Evolutionary conservation across 92 coral and sea anemone species (phyloP).

Genomic region (Porites divaricata): DNA sequence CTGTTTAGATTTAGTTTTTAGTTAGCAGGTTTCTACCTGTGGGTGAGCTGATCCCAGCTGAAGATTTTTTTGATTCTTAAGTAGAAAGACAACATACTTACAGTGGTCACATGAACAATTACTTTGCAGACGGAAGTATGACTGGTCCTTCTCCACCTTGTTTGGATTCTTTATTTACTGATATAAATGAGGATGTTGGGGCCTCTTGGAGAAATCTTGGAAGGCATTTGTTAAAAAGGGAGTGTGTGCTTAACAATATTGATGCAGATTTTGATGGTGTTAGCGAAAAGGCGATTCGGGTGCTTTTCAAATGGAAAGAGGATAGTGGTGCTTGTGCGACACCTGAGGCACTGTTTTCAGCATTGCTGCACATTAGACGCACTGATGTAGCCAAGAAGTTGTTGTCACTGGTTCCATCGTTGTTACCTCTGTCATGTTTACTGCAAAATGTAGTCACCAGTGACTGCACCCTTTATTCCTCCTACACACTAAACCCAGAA

Average conservation of each 20-base stretch:
- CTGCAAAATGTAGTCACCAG: slow-evolving; percentile 2
- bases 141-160: neutral
- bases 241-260: slow-evolving; percentile 78
- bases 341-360: slow-evolving; percentile 56
- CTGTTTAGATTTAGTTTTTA: too few species aligned
- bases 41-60: too few species aligned
- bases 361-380: slow-evolving; percentile 62
- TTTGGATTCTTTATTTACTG: slow-evolving; percentile 51
- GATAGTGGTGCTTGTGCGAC: slow-evolving; percentile 59
- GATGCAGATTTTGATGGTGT: slow-evolving; percentile 75
- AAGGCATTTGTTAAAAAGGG: slow-evolving; percentile 61
- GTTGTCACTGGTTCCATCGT: slow-evolving; percentile 27
- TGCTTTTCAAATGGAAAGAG: slow-evolving; percentile 77
- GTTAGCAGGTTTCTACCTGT: too few species aligned
- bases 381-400: slow-evolving; percentile 75
- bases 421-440: slow-evolving; percentile 4
- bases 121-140: slow-evolving; percentile 1
- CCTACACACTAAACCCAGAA: slow-evolving; percentile 23
- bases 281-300: slow-evolving; percentile 84
- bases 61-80: too few species aligned
- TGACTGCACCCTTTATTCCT: slow-evolving; percentile 5
- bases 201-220: slow-evolving; percentile 84
- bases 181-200: slow-evolving; percentile 77
- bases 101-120: neutral
- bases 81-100: too few species aligned